phyloP scores from a whole-genome alignment of 2,113 vertebrate species.

The Podocnemis expansa region DNA sequence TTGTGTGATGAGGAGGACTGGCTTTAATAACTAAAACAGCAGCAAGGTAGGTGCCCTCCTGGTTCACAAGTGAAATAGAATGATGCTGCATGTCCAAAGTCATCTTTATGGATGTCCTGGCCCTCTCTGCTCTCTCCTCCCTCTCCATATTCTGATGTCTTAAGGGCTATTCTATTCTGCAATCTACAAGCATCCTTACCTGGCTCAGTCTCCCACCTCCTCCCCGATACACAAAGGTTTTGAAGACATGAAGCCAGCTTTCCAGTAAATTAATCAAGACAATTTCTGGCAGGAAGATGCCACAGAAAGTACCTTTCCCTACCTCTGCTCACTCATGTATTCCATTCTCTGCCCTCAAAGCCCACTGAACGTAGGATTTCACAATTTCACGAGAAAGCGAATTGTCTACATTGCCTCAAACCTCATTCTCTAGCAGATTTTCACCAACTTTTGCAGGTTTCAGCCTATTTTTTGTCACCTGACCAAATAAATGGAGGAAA shows the following conservation, averaged over 20 bases:
- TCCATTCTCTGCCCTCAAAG: not conserved
- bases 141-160: not conserved
- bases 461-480: not conserved
- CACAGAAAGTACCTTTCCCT: not conserved
- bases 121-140: not conserved
- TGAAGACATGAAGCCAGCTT: not conserved
- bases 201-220: not conserved
- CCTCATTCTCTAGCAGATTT: not conserved
- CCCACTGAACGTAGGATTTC: not conserved
- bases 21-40: not conserved
- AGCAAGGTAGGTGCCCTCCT: not conserved
- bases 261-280: not conserved
- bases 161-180: not conserved
- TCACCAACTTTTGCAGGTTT: not conserved
- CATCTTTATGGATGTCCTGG: not conserved
- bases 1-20: not conserved
- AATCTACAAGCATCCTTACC: not conserved
- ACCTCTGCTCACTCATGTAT: not conserved
- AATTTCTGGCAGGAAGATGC: not conserved
- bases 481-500: not conserved
- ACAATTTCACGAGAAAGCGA: not conserved
- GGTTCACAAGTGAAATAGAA: not conserved
- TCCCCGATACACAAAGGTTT: not conserved
- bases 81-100: fast-evolving
- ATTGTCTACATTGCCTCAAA: not conserved